A percentile compares a stretch with the other conserved stretches of the same genome.
phyloP scores from a whole-genome alignment of 2,113 vertebrate species.

The Crypturellus undulatus region DNA sequence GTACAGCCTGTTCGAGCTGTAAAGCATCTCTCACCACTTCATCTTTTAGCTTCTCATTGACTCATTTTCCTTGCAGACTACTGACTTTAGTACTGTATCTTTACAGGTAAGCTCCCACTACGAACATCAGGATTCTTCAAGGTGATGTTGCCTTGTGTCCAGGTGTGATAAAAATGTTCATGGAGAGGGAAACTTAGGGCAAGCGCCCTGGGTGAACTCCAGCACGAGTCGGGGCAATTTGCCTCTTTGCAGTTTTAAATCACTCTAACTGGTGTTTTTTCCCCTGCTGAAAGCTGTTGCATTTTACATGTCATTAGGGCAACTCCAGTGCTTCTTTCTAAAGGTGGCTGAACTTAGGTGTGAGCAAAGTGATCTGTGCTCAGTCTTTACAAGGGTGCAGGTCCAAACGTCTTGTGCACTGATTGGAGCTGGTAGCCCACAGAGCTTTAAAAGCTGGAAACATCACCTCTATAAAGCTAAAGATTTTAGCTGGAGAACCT shows the following conservation, averaged over 20 bases:
- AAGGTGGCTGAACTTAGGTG: neutral
- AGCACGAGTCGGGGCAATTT: neutral
- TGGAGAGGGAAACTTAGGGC: neutral
- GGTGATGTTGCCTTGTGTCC: neutral
- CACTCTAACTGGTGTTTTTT: neutral
- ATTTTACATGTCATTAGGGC: neutral
- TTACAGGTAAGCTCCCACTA: neutral
- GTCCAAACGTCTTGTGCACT: rapidly evolving
- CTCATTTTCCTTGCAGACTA: neutral
- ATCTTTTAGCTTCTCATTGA: neutral
- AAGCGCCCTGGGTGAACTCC: neutral
- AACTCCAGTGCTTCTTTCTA: neutral
- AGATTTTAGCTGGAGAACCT: neutral
- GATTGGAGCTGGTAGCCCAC: rapidly evolving
- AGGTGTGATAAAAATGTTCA: neutral
- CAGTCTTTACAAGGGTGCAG: neutral
- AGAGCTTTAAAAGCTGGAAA: neutral
- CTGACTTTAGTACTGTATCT: no score
- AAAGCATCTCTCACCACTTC: neutral
- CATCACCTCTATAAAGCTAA: neutral
- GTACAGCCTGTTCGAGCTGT: slow-evolving; percentile 4
- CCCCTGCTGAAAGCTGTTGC: neutral
- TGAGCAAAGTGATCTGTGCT: neutral
- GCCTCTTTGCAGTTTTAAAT: neutral
- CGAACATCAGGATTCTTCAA: neutral